Base-by-base conservation (phyloP, 64 coral and sea anemone genomes). In the Catalaphyllia jardinei region DNA sequence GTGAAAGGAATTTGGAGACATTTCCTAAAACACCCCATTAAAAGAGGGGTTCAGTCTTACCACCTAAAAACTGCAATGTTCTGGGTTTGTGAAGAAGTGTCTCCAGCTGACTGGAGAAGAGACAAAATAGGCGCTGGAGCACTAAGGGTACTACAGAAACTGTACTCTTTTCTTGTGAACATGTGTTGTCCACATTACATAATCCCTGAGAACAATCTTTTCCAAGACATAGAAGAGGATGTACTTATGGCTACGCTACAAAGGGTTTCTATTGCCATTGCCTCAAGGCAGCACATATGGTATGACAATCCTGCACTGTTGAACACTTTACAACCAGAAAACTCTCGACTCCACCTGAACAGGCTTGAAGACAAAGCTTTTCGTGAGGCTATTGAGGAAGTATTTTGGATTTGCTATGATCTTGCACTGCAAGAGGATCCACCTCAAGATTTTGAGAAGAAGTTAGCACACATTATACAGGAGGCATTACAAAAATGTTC, bases 1-100 rank as follows among this genome's bases (percentile, higher is more conserved):
- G 87, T 89, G 14, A 89, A 89, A 71, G 87, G 31, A 62, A 79
- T 89, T 52, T 89, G 87, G 87, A 89, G 75, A 11, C 87, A 89
- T 42, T 89, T 25, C 35, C 63, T 89, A 28, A 89, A 79, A 89
- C 87, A 89, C 17, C 87, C 74, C 6, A 89, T 51, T 77, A 89
- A 89, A 71, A 49, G 29, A 33, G 75, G 87, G 39, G 24, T 89
- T 11, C 87, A 89, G 87, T 79, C 87, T 67, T 88, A 88, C 14
- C 87, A 88, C 9, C 87, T 88, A 74, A 88, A 88, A 77, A 88
- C 87, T 9, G 63, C 74, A 76, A 78, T 65, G 57, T 88, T 88
- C 33, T 88, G 87, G 87, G 87, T 78, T n/a, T 88, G 87, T 49
- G 87, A 88, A 88, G 87, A 88, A 67, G 16, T 39, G 10, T 30